phyloP scores from a whole-genome alignment of 2,113 vertebrate species.

The Acrocephalus arundinaceus region DNA sequence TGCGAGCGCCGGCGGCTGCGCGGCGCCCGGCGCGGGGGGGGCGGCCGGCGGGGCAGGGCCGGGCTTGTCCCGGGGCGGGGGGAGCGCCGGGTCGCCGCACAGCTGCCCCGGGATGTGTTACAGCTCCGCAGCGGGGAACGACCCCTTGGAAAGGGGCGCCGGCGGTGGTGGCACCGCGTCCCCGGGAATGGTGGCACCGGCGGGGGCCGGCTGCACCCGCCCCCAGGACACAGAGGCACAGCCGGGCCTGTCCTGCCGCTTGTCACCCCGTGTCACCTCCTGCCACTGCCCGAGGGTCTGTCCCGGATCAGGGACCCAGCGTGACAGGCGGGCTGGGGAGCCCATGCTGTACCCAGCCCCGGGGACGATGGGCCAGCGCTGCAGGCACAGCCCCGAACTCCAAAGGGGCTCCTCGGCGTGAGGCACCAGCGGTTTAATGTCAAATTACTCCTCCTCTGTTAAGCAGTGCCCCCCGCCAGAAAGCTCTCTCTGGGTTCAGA shows the following conservation, averaged over 20 bases:
- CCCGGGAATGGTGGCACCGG: neutral
- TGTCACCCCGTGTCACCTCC: neutral
- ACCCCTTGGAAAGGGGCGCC: neutral
- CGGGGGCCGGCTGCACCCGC: neutral
- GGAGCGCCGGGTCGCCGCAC: neutral
- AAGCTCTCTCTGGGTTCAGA: neutral
- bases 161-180: neutral
- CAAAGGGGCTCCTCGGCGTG: accelerated
- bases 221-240: neutral
- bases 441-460: neutral
- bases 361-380: neutral
- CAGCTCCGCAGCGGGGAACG: neutral
- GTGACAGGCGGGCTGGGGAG: neutral
- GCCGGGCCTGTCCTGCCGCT: neutral
- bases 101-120: neutral
- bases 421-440: neutral
- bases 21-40: too few relatives aligned
- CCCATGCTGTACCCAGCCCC: neutral
- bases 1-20: too few relatives aligned
- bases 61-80: neutral
- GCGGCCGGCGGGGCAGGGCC: neutral
- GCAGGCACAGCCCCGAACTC: neutral
- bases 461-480: neutral
- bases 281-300: neutral
- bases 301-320: neutral